Base-by-base conservation (phyloP, 2,888 invertebrate genomes). In the Drosophila robusta region DNA sequence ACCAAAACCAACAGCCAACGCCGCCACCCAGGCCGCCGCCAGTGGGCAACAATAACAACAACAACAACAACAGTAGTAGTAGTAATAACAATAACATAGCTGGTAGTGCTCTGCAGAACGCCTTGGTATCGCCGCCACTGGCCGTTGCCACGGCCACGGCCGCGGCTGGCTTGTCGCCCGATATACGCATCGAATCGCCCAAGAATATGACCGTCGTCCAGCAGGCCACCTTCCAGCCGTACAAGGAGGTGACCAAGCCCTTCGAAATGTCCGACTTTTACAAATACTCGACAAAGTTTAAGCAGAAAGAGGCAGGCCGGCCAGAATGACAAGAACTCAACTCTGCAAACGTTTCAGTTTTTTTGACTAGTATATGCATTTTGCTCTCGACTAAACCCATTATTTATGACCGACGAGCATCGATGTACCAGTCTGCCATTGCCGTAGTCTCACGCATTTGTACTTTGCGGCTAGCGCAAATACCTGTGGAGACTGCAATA, bases 211-310 rank as follows among this genome's bases (percentile, higher is more conserved):
- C 96, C 1, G 94, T 98, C 0, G 96, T 98, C 34, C 96, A 97
- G 89, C 96, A 96, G 74, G 97, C 97, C 36, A 97, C 96, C 84
- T 97, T 96, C 93, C 97, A 97, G 91, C 97, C 97, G 0, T 97
- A 97, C 90, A 95, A 97, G 88, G 98, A 99, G 93, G 97, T 97
- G 61, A 97, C 97, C 0, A 99, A 99, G 91, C 98, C 98, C 3
- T 99, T 98, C 93, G 98, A 98, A 93, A 98, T 98, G 97, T 96
- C 98, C 0, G 99, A 99, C 92, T 98, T 98, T 92, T 99, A 98
- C 92, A 99, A 98, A 92, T 99, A 99, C 92, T 98, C 98, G 54
- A 98, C 98, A 5, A 98, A 98, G 91, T 97, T 96, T 91, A 94
- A 98, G 70, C 95, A 97, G 78, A 94, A 94, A 79, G 91, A 91